A percentile compares a stretch with the other conserved stretches of the same genome.
Conservation (phyloP, 2,113 vertebrate genomes). For the Perca schrenkii region DNA sequence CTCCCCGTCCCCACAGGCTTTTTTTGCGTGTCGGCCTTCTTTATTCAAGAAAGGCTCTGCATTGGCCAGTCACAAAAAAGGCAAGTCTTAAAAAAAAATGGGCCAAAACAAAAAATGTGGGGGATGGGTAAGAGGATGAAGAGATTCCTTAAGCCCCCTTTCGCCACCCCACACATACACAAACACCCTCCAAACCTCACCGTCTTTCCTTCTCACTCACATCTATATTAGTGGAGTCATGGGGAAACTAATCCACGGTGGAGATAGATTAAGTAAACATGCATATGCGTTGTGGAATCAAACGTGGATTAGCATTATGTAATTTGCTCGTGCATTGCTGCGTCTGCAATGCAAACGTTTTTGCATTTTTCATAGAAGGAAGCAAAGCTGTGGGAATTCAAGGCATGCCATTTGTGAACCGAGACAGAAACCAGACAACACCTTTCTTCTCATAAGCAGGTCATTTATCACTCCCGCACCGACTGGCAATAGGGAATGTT, state of each 20-base stretch:
- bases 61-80: conserved; percentile 83
- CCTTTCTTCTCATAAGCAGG: conserved; percentile 54
- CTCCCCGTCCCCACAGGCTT: conserved; percentile 77
- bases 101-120: conserved; percentile 59
- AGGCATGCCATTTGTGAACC: conserved; percentile 36
- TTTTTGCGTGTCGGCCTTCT: conserved; percentile 69
- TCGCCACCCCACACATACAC: conserved; percentile 49
- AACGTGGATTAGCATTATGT: conserved; percentile 41
- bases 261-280: conserved; percentile 21
- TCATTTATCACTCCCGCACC: conserved; percentile 60
- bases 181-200: conserved; percentile 46
- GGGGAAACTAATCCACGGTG: conserved; percentile 15
- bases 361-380: conserved; percentile 43
- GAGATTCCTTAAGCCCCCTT: conserved; percentile 65
- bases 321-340: conserved; percentile 19
- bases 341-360: conserved; percentile 1
- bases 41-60: conserved; percentile 78
- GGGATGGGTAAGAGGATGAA: conserved; percentile 68
- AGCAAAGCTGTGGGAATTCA: conserved; percentile 38
- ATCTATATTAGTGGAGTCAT: conserved; percentile 51
- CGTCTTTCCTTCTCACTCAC: conserved; percentile 30
- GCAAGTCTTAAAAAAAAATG: conserved; percentile 80
- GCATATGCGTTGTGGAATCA: conserved; percentile 5
- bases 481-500: conserved; percentile 51
- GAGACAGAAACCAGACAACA: conserved; percentile 63